phyloP scores from a whole-genome alignment of 2,888 invertebrate genomes.

The Heliconius ismenius region DNA sequence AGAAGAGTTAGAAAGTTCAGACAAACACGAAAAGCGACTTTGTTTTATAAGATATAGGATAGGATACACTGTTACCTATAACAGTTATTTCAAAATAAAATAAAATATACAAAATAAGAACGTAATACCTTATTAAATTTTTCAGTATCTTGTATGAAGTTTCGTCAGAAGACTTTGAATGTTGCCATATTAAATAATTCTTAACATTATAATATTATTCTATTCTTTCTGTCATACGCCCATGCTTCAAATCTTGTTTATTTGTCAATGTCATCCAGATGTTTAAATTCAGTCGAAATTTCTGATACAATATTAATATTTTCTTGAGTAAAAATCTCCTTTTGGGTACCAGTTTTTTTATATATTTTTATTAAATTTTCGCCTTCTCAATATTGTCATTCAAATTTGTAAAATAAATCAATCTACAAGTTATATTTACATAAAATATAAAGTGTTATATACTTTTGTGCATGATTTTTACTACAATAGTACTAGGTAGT shows the following conservation, averaged over 20 bases:
- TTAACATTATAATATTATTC: neutral
- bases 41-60: too few species aligned
- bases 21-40: too few species aligned
- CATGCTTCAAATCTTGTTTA: neutral
- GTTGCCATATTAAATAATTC: slow-evolving; percentile 3
- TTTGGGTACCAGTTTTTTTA: neutral
- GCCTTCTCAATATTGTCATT: neutral
- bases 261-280: slow-evolving; percentile 5
- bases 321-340: neutral
- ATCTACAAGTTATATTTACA: neutral
- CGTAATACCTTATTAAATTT: neutral
- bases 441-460: neutral
- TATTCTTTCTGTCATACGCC: neutral
- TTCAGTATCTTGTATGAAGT: neutral
- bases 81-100: too few species aligned
- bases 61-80: too few species aligned
- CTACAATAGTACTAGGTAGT: neutral
- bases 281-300: neutral
- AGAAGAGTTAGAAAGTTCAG: too few species aligned
- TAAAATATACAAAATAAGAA: too few species aligned
- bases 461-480: neutral
- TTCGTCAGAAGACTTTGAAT: neutral
- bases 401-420: neutral
- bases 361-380: neutral
- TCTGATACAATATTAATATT: neutral